phyloP scores from a whole-genome alignment of 2,113 vertebrate genomes.

The Chroicocephalus ridibundus region DNA sequence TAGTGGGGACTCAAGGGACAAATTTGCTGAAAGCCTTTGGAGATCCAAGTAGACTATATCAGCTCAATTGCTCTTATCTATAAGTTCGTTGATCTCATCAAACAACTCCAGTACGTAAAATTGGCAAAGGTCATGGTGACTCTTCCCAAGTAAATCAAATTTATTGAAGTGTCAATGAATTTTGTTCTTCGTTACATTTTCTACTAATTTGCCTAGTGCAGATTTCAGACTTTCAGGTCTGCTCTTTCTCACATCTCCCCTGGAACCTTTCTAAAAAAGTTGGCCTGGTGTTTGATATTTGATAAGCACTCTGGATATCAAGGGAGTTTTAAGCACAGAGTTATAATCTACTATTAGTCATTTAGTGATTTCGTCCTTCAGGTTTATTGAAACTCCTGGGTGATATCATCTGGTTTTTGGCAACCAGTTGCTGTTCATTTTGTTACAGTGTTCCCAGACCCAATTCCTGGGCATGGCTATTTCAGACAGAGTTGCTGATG shows the following conservation, averaged over 20 bases:
- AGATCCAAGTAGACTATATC: neutral
- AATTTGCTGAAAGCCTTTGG: neutral
- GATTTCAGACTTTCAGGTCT: neutral
- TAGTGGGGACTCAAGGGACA: neutral
- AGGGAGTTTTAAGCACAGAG: neutral
- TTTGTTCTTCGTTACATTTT: neutral
- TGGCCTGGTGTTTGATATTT: neutral
- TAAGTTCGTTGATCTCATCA: neutral
- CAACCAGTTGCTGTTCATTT: neutral
- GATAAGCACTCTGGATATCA: neutral
- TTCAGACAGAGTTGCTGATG: neutral
- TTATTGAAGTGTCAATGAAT: neutral
- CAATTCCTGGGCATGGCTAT: neutral
- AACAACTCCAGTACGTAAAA: neutral
- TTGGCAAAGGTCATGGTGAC: neutral
- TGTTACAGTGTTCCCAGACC: neutral
- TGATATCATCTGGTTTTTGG: neutral
- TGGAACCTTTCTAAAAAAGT: neutral
- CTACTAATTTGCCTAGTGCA: neutral
- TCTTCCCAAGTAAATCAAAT: neutral
- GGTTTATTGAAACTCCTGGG: neutral
- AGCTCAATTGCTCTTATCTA: neutral
- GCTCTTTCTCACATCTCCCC: neutral
- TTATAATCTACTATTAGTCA: neutral
- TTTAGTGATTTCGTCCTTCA: neutral